Conservation (phyloP, 2,113 vertebrate genomes). For the Microcebus lehilahytsara region DNA sequence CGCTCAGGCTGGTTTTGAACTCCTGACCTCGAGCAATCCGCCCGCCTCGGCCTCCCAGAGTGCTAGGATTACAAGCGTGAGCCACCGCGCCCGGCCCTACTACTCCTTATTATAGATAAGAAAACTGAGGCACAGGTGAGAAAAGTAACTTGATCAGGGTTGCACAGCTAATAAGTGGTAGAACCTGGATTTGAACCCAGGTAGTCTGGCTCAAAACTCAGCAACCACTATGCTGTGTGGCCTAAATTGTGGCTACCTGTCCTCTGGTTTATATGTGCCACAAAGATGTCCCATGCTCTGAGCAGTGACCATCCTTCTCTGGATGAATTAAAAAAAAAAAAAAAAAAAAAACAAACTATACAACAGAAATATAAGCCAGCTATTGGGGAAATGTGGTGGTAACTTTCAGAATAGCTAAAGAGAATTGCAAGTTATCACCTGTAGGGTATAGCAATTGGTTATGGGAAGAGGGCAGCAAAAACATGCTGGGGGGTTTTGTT, state of each 20-base stretch:
- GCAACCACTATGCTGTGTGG: not conserved
- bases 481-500: not conserved
- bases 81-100: too few species aligned
- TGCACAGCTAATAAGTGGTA: too few species aligned
- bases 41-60: too few species aligned
- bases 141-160: not conserved
- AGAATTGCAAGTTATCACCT: not conserved
- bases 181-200: not conserved
- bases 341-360: not conserved
- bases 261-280: not conserved
- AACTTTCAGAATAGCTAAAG: not conserved
- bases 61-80: too few species aligned
- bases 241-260: not conserved
- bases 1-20: too few species aligned
- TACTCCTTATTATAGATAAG: too few species aligned
- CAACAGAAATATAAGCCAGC: not conserved
- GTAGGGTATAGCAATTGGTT: not conserved
- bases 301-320: not conserved
- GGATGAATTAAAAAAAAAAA: not conserved
- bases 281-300: not conserved
- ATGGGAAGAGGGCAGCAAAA: not conserved
- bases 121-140: not conserved
- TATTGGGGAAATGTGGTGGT: not conserved
- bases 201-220: not conserved
- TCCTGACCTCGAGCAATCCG: too few species aligned